Conservation (phyloP, 2,888 invertebrate genomes). For the Lasioglossum pauxillum region DNA sequence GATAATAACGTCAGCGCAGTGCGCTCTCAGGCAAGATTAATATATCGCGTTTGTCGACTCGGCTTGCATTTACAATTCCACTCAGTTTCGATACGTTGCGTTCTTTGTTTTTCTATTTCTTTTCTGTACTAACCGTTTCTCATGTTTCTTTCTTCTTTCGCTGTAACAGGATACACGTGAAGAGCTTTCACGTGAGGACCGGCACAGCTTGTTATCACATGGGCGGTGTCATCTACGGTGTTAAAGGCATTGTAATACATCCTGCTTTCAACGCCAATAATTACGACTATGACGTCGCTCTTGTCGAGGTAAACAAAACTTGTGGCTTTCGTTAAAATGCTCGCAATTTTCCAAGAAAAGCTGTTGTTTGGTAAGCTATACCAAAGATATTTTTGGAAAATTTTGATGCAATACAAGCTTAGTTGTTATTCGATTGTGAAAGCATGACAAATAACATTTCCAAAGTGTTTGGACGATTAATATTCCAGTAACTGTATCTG, state of each 20-base stretch:
- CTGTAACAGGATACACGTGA: conserved; percentile 55
- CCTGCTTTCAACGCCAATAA: conserved; percentile 67
- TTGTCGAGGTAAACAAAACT: conserved; percentile 70
- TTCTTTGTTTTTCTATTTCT: background rate
- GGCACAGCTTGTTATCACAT: conserved; percentile 71
- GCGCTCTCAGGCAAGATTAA: conserved; percentile 71
- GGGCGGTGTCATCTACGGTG: conserved; percentile 65
- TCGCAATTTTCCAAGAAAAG: background rate
- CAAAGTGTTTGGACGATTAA: background rate
- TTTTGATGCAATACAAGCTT: background rate
- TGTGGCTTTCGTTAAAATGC: background rate
- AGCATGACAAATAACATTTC: background rate
- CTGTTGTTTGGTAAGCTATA: background rate
- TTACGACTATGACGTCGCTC: conserved; percentile 74
- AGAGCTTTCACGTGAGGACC: conserved; percentile 69
- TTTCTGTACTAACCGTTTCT: background rate
- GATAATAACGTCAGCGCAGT: conserved; percentile 77
- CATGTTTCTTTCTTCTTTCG: background rate
- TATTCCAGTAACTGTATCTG: background rate
- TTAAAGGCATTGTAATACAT: conserved; percentile 69
- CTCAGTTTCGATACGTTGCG: background rate
- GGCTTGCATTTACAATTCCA: conserved; percentile 12
- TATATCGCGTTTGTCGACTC: conserved; percentile 20
- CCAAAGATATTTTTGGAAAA: background rate
- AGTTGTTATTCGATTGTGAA: background rate